phyloP scores from a whole-genome alignment of 35 echinoderm and acorn worm species.

The Stichopus chloronotus region DNA sequence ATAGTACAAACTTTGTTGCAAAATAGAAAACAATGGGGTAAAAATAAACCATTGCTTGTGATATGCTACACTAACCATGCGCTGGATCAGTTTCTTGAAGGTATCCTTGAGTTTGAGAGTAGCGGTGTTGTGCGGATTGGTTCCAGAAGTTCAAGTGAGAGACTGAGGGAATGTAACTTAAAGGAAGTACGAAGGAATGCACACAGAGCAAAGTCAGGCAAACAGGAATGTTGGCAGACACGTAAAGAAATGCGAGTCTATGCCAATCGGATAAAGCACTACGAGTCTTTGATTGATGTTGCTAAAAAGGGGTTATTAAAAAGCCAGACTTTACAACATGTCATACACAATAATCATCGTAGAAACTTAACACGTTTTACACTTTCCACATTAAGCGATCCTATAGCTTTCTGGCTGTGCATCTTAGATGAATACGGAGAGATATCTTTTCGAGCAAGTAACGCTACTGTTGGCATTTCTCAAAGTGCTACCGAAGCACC shows the following conservation, averaged over 20 bases:
- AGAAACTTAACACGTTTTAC: neutral
- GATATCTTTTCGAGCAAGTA: neutral
- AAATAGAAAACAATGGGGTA: conserved; percentile 49
- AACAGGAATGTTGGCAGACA: neutral
- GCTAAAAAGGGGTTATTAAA: neutral
- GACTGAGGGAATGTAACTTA: conserved; percentile 38
- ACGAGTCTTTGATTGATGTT: conserved; percentile 9
- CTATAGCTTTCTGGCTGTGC: conserved; percentile 2
- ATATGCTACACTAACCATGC: conserved; percentile 81
- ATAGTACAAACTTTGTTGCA: conserved; percentile 71
- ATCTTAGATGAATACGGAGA: conserved; percentile 28
- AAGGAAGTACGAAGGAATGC: neutral
- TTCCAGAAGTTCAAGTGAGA: conserved; percentile 50
- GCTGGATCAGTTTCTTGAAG: conserved; percentile 90
- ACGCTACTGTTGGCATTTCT: neutral
- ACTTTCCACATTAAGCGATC: neutral
- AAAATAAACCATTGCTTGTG: conserved; percentile 67
- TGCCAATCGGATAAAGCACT: conserved; percentile 44
- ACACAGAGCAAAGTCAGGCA: too few relatives aligned
- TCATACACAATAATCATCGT: neutral
- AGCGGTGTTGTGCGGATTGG: conserved; percentile 70
- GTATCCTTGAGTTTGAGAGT: conserved; percentile 65
- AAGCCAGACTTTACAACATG: neutral
- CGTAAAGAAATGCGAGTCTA: neutral
- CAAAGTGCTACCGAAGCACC: neutral